Conservation (phyloP, 2,888 invertebrate species). For the Petrophora chlorosata region DNA sequence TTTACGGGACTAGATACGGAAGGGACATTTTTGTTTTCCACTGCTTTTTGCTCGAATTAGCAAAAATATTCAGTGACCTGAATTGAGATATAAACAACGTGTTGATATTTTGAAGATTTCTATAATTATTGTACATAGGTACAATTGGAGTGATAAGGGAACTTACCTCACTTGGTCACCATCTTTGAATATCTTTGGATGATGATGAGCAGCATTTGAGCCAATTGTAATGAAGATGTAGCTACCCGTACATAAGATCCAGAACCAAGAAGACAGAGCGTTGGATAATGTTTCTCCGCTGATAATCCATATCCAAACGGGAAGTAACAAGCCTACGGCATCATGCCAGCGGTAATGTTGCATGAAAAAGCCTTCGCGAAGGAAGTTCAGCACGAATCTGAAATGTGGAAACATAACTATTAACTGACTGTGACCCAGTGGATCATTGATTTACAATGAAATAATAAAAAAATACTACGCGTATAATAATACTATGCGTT, state of each 20-base stretch:
- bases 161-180: slow-evolving; percentile 84
- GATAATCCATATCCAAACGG: slow-evolving; percentile 64
- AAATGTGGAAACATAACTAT: too few relatives aligned
- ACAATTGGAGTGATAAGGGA: neutral
- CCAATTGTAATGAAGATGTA: slow-evolving; percentile 86
- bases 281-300: slow-evolving; percentile 54
- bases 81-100: too few relatives aligned
- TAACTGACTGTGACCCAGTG: too few relatives aligned
- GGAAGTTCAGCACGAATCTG: slow-evolving; percentile 55
- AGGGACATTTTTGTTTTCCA: slow-evolving; percentile 8
- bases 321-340: slow-evolving; percentile 62
- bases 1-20: slow-evolving; percentile 24
- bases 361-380: slow-evolving; percentile 53
- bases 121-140: too few relatives aligned
- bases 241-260: slow-evolving; percentile 82
- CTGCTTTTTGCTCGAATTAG: neutral
- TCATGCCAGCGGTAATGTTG: slow-evolving; percentile 66
- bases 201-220: slow-evolving; percentile 90
- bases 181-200: slow-evolving; percentile 90
- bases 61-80: neutral
- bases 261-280: slow-evolving; percentile 80
- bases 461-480: too few relatives aligned
- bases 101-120: too few relatives aligned
- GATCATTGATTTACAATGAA: too few relatives aligned
- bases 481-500: too few relatives aligned